phyloP scores from a whole-genome alignment of 2,113 vertebrate species.

The Rafetus swinhoei region DNA sequence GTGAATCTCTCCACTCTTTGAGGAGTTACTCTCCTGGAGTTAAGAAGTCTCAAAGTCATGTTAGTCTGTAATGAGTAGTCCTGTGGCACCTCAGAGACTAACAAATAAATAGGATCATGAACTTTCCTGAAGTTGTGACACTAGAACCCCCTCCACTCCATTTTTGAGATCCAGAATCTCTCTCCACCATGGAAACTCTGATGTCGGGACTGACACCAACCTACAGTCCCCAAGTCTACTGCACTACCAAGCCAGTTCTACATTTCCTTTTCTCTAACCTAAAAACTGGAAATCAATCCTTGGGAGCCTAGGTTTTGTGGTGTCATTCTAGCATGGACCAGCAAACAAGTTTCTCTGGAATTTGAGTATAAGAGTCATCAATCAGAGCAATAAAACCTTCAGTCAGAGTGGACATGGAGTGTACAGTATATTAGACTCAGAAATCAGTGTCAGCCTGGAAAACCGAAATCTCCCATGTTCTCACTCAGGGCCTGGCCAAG shows the following conservation, averaged over 20 bases:
- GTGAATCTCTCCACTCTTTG: background rate
- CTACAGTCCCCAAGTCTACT: background rate
- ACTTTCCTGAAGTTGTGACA: accelerated
- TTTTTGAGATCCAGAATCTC: slow-evolving; percentile 7
- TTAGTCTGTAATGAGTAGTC: no score
- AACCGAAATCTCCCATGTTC: background rate
- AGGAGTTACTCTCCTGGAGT: background rate
- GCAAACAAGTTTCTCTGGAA: slow-evolving; percentile 31
- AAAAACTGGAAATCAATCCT: slow-evolving; percentile 60
- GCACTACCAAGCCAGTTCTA: slow-evolving; percentile 34
- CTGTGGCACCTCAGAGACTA: no score
- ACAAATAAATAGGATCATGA: no score
- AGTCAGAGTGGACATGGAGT: slow-evolving; percentile 9
- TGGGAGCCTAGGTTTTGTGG: slow-evolving; percentile 52
- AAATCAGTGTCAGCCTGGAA: slow-evolving; percentile 13
- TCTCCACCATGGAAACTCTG: background rate
- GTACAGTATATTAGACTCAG: background rate
- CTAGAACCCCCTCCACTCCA: background rate
- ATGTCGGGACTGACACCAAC: slow-evolving; percentile 50
- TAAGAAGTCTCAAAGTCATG: no score
- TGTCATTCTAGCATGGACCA: background rate
- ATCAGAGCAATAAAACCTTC: background rate
- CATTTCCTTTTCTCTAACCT: slow-evolving; percentile 66
- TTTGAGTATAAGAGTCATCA: slow-evolving; percentile 34
- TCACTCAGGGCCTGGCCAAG: slow-evolving; percentile 5